phyloP scores from a whole-genome alignment of 2,797 vertebrate species.

The Danio aesculapii region DNA sequence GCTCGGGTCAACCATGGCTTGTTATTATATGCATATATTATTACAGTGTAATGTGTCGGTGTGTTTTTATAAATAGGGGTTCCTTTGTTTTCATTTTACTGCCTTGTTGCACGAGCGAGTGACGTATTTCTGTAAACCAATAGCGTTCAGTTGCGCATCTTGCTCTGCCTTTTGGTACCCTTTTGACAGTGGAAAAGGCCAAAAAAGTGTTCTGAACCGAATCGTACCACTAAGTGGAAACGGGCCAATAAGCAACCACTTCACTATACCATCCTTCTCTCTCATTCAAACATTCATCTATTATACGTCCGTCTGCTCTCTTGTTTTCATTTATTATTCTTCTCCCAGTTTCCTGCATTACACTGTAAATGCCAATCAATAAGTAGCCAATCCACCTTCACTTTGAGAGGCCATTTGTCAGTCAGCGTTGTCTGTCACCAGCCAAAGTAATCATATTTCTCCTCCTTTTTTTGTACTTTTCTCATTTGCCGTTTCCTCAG shows the following conservation, averaged over 20 bases:
- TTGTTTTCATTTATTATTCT: conserved; percentile 18
- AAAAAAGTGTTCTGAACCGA: too few relatives aligned
- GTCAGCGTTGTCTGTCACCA: conserved; percentile 52
- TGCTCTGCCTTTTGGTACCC: too few relatives aligned
- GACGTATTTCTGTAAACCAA: too few relatives aligned
- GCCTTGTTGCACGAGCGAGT: too few relatives aligned
- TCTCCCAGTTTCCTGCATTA: conserved; percentile 27
- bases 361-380: conserved; percentile 58
- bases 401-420: conserved; percentile 54
- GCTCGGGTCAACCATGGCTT: too few relatives aligned
- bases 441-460: conserved; percentile 40
- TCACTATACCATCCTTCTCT: not conserved
- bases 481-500: conserved; percentile 30
- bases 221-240: too few relatives aligned
- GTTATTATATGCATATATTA: too few relatives aligned
- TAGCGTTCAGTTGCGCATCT: too few relatives aligned
- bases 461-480: conserved; percentile 38
- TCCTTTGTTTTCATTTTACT: too few relatives aligned
- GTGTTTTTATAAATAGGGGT: too few relatives aligned
- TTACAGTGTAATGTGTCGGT: too few relatives aligned
- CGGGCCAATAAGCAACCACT: not conserved
- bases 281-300: conserved; percentile 13
- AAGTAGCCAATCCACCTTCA: conserved; percentile 50
- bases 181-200: too few relatives aligned
- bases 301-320: conserved; percentile 6